phyloP scores from a whole-genome alignment of 2,113 vertebrate species.

The Patagioenas fasciata region DNA sequence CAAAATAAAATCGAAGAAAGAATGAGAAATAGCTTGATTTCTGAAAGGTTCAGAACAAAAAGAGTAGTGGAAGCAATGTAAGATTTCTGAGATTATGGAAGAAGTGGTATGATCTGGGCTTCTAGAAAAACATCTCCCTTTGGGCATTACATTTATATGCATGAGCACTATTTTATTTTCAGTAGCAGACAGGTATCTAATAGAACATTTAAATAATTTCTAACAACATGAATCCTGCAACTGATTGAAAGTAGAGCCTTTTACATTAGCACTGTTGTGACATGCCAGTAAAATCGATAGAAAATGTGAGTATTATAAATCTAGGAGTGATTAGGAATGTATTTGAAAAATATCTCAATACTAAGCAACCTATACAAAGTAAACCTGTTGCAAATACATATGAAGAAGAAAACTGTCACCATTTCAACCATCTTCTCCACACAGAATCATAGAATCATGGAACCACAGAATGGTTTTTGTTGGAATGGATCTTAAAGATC shows the following conservation, averaged over 20 bases:
- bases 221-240: neutral
- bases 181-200: neutral
- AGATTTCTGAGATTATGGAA: neutral
- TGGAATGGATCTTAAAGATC: too few species aligned
- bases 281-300: neutral
- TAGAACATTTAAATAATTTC: constrained; percentile 27
- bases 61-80: neutral
- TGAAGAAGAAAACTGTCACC: neutral
- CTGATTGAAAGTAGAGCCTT: neutral
- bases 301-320: neutral
- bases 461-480: too few species aligned
- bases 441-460: too few species aligned
- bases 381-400: neutral
- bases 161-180: constrained; percentile 30
- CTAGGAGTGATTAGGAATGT: neutral
- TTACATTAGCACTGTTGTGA: neutral
- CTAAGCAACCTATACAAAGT: neutral
- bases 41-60: neutral
- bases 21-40: neutral
- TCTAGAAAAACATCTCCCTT: neutral
- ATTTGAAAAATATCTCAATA: neutral
- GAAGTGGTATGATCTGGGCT: neutral
- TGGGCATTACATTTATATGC: constrained; percentile 10
- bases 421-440: neutral
- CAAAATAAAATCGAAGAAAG: neutral